Evolutionary conservation across 2,888 invertebrate genomes (phyloP), one percentile per base, ranked within the genome.

Genomic region (Allygus modestus): DNA sequence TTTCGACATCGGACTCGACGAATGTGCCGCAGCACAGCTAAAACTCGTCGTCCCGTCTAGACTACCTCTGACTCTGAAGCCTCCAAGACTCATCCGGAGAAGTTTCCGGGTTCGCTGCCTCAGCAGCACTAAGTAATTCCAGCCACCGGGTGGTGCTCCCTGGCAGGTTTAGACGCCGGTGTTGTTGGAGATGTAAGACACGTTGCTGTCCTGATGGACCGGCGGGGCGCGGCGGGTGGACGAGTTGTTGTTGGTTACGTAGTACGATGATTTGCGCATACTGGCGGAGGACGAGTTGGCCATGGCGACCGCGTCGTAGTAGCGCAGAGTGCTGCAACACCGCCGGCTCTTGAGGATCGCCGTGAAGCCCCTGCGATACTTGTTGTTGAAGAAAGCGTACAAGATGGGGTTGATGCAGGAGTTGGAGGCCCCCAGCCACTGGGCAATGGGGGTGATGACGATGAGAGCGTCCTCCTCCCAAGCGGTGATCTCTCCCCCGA

Each of bases 331-430:
- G 43, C 96, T 96, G 89, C 97, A 97, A 90, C 97, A 97, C 87
- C 95, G 94, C 87, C 96, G 93, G 87, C 96, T 97, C 90, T 96
- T 95, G 69, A 97, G 93, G 86, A 97, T 97, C 23, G 97, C 97
- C 61, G 96, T 94, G 90, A 98, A 98, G 4, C 98, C 98, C 85
- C 95, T 94, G 17, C 98, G 93, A 90, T 96, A 98, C 90, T 98
- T 98, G 90, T 97, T 97, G 91, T 98, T 98, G 91, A 98, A 97
- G 91, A 97, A 98, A 1, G 97, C 97, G 90, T 98, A 89, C 84
- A 98, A 92, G 86, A 98, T 95, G 0, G 98, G 98, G 91, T 98
- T 98, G 89, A 98, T 97, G 92, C 98, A 98, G 26, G 97, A 97
- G 91, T 98, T 98, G 23, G 97, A 97, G 0, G 97, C 95, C 1